These are phyloP conservation scores for Cryptoprocta ferox DNA, from an alignment of 2,797 vertebrate species.

Conservation along the genomic window DNA sequence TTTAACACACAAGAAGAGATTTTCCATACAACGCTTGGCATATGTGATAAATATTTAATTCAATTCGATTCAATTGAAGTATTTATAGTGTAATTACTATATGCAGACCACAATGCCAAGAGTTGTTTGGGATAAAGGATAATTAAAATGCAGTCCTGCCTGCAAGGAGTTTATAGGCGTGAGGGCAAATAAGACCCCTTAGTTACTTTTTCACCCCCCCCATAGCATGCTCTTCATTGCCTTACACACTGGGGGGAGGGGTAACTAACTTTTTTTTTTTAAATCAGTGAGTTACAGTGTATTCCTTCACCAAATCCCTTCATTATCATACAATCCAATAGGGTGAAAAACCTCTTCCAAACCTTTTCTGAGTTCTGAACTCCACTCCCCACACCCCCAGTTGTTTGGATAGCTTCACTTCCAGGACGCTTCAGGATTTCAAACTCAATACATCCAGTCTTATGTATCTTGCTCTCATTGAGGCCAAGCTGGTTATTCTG, in stretches of 20 bases:
- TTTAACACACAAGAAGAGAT: conserved; percentile 4
- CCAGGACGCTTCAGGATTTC: background rate
- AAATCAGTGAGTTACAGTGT: background rate
- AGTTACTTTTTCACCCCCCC: background rate
- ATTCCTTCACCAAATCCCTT: background rate
- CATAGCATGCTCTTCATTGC: background rate
- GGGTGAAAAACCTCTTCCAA: background rate
- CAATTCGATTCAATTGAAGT: conserved; percentile 10
- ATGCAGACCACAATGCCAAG: conserved; percentile 36
- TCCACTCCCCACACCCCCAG: too few relatives aligned
- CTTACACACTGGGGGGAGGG: background rate
- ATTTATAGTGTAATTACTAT: conserved; percentile 36
- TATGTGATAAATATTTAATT: conserved; percentile 47
- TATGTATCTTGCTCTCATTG: background rate
- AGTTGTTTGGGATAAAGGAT: conserved; percentile 51
- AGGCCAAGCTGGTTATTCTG: background rate
- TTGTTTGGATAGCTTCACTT: background rate
- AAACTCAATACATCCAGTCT: background rate
- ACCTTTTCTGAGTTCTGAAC: background rate
- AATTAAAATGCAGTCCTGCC: background rate
- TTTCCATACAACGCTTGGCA: conserved; percentile 18
- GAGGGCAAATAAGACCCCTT: background rate
- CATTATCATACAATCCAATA: background rate
- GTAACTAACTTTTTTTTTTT: background rate
- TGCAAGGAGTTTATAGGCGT: background rate